These are phyloP conservation scores for Smutsia temminckii DNA, from an alignment of 2,797 vertebrate species.

Conservation along the genomic window DNA sequence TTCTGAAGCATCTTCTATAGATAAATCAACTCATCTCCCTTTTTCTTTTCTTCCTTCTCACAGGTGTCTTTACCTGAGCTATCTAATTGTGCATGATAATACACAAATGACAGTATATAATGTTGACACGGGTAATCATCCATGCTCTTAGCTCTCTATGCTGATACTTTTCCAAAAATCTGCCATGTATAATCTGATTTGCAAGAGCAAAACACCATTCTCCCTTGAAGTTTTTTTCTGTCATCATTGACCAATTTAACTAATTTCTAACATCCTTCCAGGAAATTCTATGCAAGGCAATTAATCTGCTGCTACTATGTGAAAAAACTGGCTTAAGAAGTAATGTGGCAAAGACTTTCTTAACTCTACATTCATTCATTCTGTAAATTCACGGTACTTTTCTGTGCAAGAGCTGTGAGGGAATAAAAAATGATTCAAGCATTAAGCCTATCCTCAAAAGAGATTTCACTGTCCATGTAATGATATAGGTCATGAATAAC, in stretches of 20 bases:
- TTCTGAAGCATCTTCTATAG: neutral
- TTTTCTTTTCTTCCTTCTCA: neutral
- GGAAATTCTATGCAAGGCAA: neutral
- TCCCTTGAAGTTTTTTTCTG: neutral
- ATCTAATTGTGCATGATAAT: neutral
- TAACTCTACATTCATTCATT: neutral
- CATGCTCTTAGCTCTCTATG: neutral
- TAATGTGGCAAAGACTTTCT: neutral
- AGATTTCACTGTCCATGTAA: neutral
- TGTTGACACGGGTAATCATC: neutral
- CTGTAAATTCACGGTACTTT: neutral
- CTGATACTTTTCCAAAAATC: neutral
- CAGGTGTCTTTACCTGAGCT: neutral
- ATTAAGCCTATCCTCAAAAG: neutral
- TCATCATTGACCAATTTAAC: neutral
- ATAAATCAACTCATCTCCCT: neutral
- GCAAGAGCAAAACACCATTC: neutral
- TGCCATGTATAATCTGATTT: neutral
- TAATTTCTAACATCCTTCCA: neutral
- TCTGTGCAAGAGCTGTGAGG: neutral
- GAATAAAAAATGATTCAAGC: neutral
- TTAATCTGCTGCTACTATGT: neutral
- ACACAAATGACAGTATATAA: rapidly evolving
- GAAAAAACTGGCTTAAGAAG: neutral
- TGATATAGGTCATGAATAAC: neutral